phyloP scores from a whole-genome alignment of 1,140 invertebrate species.

The Calosoma granatense region DNA sequence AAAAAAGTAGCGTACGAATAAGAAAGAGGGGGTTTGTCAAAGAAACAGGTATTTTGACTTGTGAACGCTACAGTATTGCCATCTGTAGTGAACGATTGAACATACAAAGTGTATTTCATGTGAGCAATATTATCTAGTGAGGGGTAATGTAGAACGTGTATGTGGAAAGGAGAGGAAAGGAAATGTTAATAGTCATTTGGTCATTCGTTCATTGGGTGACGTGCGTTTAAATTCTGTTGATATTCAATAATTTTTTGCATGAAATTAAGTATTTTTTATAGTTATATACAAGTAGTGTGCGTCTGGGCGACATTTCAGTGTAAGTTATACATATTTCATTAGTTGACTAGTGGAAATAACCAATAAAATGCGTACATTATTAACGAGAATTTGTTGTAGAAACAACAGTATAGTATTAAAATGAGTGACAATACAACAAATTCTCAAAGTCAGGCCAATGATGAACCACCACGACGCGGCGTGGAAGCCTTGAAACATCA shows the following conservation, averaged over 20 bases:
- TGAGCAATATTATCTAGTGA: no score
- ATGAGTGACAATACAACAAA: constrained; percentile 10
- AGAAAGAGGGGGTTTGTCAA: no score
- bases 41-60: no score
- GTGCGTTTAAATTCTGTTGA: not conserved
- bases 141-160: no score
- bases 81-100: no score
- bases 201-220: constrained; percentile 3
- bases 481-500: constrained; percentile 57
- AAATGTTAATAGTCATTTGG: constrained; percentile 1
- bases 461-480: constrained; percentile 33
- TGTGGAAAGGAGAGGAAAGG: not conserved
- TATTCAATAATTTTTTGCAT: not conserved
- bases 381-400: not conserved
- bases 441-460: not conserved
- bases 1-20: no score
- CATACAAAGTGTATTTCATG: no score
- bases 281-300: not conserved
- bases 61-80: no score
- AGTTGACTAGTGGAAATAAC: not conserved
- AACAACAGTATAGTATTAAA: not conserved
- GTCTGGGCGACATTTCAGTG: no score
- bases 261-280: not conserved
- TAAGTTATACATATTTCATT: not conserved
- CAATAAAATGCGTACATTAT: not conserved